phyloP scores from a whole-genome alignment of 2,113 vertebrate species.

The Fulica atra region DNA sequence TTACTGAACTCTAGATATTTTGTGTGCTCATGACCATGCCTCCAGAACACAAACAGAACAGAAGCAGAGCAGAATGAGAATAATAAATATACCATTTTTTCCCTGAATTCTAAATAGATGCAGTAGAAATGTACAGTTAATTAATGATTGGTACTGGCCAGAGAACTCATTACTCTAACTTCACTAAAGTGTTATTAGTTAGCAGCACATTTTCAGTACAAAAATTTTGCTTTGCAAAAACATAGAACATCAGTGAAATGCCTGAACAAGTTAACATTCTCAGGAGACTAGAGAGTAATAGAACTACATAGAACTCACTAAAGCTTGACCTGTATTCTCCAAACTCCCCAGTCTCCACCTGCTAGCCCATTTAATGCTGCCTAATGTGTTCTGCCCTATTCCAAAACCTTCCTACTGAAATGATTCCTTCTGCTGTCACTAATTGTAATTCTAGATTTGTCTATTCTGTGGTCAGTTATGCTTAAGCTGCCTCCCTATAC shows the following conservation, averaged over 20 bases:
- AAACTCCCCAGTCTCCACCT: neutral
- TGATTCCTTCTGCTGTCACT: neutral
- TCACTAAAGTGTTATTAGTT: neutral
- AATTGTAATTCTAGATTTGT: neutral
- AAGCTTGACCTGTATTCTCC: neutral
- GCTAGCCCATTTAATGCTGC: neutral
- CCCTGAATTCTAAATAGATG: neutral
- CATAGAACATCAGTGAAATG: neutral
- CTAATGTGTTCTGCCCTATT: neutral
- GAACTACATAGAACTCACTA: neutral
- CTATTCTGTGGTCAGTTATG: conserved; percentile 28
- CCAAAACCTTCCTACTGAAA: neutral
- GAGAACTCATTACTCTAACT: neutral
- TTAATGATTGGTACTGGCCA: neutral
- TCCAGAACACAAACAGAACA: neutral
- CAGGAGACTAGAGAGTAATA: neutral
- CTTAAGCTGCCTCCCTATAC: conserved; percentile 40
- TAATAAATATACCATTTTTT: neutral
- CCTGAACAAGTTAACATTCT: neutral
- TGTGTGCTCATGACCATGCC: neutral
- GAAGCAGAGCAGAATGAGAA: neutral
- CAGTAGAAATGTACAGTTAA: neutral
- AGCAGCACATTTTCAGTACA: neutral
- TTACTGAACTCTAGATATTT: neutral
- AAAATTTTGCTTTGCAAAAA: neutral